A percentile compares a stretch with the other conserved stretches of the same genome.
Conservation (phyloP, 2,888 invertebrate genomes). For the Orthonevra nobilis region DNA sequence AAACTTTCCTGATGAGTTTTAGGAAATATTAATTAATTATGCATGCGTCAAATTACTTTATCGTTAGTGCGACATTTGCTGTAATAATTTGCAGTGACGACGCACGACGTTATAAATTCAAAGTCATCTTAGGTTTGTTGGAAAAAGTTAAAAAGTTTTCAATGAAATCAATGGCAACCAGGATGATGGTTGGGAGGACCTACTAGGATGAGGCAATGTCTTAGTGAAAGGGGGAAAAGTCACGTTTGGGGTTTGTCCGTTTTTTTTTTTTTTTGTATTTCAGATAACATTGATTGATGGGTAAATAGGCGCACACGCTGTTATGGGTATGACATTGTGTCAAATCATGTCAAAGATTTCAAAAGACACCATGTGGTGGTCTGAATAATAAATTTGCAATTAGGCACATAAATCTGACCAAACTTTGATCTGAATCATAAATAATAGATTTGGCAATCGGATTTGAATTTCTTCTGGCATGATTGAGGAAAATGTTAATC, state of each 20-base stretch:
- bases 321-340: slow-evolving; percentile 20
- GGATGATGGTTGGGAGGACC: slow-evolving; percentile 2
- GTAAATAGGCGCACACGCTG: background rate
- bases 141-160: slow-evolving; percentile 21
- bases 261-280: background rate
- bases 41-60: slow-evolving; percentile 51
- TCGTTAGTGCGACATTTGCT: slow-evolving; percentile 51
- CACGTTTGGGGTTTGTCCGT: slow-evolving; percentile 27
- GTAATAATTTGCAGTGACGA: slow-evolving; percentile 16
- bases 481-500: no score
- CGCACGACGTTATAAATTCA: background rate
- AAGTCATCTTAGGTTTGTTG: background rate
- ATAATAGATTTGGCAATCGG: slow-evolving; percentile 16
- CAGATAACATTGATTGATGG: slow-evolving; percentile 31
- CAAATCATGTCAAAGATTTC: background rate
- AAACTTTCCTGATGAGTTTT: slow-evolving; percentile 25
- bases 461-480: background rate
- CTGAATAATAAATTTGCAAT: slow-evolving; percentile 25
- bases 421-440: slow-evolving; percentile 11
- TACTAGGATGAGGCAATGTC: no score
- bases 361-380: slow-evolving; percentile 16
- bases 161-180: slow-evolving; percentile 17
- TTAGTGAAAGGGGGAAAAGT: slow-evolving; percentile 13
- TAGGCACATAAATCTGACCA: slow-evolving; percentile 27
- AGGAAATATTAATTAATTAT: slow-evolving; percentile 46